Conservation (phyloP, 2,888 invertebrate species). For the Euzophera pinguis region DNA sequence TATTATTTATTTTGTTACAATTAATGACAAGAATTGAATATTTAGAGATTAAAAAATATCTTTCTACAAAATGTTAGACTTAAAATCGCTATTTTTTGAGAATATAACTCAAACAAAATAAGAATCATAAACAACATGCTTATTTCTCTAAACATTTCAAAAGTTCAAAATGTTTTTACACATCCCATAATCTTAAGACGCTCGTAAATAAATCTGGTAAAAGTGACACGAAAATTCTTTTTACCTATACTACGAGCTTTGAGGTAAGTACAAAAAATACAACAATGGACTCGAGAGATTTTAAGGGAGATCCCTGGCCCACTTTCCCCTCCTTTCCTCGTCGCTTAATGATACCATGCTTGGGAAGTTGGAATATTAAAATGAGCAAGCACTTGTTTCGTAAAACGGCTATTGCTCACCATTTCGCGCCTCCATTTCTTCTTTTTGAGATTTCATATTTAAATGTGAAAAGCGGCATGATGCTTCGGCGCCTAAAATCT, state of each 20-base stretch:
- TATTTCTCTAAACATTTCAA: not conserved
- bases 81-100: no score
- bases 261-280: constrained; percentile 51
- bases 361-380: constrained; percentile 74
- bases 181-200: constrained; percentile 18
- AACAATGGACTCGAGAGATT: constrained; percentile 66
- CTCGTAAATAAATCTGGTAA: constrained; percentile 24
- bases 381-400: constrained; percentile 76
- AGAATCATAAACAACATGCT: not conserved
- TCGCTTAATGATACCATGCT: constrained; percentile 65
- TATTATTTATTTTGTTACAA: no score
- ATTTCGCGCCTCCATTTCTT: constrained; percentile 54
- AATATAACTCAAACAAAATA: not conserved
- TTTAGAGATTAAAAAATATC: no score
- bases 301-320: constrained; percentile 60
- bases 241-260: constrained; percentile 25
- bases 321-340: constrained; percentile 53
- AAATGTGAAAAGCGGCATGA: constrained; percentile 27
- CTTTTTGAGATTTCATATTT: constrained; percentile 35
- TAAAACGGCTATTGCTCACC: constrained; percentile 65
- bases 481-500: constrained; percentile 22
- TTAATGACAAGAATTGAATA: no score
- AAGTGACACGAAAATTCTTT: constrained; percentile 25
- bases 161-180: constrained; percentile 16
- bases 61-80: no score